Evolutionary conservation across 2,113 vertebrate genomes (phyloP).

Genomic region (Tragulus kanchil): DNA sequence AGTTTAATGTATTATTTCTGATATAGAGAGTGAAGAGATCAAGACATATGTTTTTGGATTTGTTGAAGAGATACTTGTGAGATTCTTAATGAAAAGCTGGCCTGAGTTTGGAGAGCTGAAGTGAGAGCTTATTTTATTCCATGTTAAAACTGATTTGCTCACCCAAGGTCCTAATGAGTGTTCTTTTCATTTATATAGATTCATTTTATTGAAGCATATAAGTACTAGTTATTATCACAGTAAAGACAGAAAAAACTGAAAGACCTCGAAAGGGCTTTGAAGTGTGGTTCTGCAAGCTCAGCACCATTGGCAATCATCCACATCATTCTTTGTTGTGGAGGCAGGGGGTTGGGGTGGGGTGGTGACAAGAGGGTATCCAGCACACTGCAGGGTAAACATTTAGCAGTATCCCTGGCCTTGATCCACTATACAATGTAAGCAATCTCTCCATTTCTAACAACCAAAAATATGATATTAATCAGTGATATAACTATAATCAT

Average conservation of each 20-base stretch:
- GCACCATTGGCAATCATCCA: not conserved
- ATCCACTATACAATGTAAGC: not conserved
- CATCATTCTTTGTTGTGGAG: not conserved
- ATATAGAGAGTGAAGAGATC: not conserved
- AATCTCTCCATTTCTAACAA: not conserved
- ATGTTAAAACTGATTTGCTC: constrained; percentile 16
- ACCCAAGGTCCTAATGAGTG: not conserved
- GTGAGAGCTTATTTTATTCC: not conserved
- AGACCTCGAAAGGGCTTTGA: not conserved
- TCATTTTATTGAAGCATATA: not conserved
- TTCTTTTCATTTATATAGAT: not conserved
- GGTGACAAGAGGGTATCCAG: not conserved
- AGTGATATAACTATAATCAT: not conserved
- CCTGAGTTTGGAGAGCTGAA: not conserved
- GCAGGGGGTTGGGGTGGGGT: accelerated
- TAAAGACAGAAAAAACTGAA: not conserved
- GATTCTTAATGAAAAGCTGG: constrained; percentile 34
- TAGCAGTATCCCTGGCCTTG: not conserved
- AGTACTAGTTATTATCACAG: not conserved
- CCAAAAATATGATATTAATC: not conserved
- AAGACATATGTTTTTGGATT: not conserved
- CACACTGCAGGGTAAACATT: not conserved
- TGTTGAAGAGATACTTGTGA: not conserved
- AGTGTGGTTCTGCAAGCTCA: not conserved
- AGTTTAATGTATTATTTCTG: not conserved